Base-by-base conservation (phyloP, 2,113 vertebrate species). In the Psettodes erumei region DNA sequence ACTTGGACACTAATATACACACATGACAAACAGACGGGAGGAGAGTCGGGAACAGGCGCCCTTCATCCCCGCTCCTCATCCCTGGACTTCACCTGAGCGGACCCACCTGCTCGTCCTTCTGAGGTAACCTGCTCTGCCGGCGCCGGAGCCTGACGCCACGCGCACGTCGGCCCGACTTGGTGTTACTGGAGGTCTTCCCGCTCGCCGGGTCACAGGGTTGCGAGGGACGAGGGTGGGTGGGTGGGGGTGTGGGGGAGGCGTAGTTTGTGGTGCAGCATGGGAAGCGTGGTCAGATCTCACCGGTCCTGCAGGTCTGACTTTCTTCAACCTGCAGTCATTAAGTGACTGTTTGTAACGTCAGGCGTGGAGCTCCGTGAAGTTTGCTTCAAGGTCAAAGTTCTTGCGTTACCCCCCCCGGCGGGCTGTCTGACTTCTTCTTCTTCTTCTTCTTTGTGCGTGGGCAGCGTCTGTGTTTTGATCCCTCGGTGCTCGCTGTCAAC, bases 401-500 rank as follows among this genome's bases (percentile, higher is more conserved):
- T 71, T 11, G 3, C 40, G 10, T 21, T 28, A 47, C 18, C 28
- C 40, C 5, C 15, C 40, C 40, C 18, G 7, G 4, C 60, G 9
- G 59, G 16, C 30, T 77, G 5, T 16, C 21, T 56, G n/a, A n/a
- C n/a, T n/a, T n/a, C n/a, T n/a, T n/a, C n/a, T n/a, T n/a, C n/a
- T n/a, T n/a, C n/a, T n/a, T n/a, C n/a, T n/a, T n/a, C n/a, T n/a
- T n/a, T 45, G 2, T 54, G 75, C 18, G 71, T 67, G 68, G 32
- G 62, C 28, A 23, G 73, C 50, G 58, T 68, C 27, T 73, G 74
- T 90, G 87, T 90, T 82, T 79, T 82, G 82, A 67, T 83, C 71
- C 61, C n/a, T 28, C 21, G 53, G 84, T 71, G 45, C 69, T 75
- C 0, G 25, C 75, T 86, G 91, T 89, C 86, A 85, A 83, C 84